Conservation (phyloP, 2,888 invertebrate species). For the Andricus quercusramuli region DNA sequence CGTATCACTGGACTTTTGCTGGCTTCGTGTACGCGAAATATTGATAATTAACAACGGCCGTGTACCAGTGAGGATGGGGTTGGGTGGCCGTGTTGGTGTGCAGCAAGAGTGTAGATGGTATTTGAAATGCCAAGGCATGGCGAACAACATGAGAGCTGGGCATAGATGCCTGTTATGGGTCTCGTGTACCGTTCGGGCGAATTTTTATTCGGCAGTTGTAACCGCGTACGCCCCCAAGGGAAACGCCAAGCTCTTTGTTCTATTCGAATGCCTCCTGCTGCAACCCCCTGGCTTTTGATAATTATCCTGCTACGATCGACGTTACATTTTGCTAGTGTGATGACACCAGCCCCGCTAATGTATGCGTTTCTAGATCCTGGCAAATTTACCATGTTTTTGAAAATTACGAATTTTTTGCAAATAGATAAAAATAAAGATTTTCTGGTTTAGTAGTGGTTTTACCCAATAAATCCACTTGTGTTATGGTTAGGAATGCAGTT, state of each 20-base stretch:
- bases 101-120: conserved; percentile 48
- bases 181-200: conserved; percentile 69
- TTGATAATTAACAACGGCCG: conserved; percentile 78
- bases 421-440: neutral
- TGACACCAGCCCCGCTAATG: conserved; percentile 47
- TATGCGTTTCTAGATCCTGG: conserved; percentile 47
- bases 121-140: conserved; percentile 60
- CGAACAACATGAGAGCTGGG: conserved; percentile 65
- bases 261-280: conserved; percentile 54
- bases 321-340: conserved; percentile 42
- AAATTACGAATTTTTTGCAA: neutral
- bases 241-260: conserved; percentile 70
- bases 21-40: conserved; percentile 73
- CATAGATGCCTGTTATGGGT: conserved; percentile 68
- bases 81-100: conserved; percentile 42
- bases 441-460: neutral
- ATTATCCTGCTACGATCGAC: neutral
- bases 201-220: conserved; percentile 73
- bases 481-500: neutral
- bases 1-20: conserved; percentile 63
- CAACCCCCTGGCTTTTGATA: neutral
- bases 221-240: conserved; percentile 66
- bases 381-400: neutral
- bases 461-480: neutral
- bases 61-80: conserved; percentile 65